phyloP scores from a whole-genome alignment of 2,113 vertebrate species.

The Odobenus rosmarus region DNA sequence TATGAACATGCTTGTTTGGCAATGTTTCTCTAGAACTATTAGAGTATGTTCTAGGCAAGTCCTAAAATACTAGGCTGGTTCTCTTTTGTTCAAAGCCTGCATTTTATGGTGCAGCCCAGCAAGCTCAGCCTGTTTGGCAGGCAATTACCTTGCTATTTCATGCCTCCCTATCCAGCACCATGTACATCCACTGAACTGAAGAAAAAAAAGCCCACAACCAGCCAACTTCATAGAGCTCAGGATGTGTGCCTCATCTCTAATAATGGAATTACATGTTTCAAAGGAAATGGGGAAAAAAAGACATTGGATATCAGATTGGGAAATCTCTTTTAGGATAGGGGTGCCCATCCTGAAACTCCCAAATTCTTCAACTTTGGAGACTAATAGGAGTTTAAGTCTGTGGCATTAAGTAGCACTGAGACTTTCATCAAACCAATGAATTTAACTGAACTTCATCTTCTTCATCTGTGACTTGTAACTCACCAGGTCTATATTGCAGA shows the following conservation, averaged over 20 bases:
- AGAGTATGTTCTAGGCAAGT: not conserved
- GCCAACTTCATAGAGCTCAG: not conserved
- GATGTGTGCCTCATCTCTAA: not conserved
- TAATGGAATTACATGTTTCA: not conserved
- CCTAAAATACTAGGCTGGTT: not conserved
- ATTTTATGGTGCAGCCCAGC: not conserved
- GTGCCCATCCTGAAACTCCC: not conserved
- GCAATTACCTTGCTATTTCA: too few species aligned
- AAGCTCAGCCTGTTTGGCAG: not conserved
- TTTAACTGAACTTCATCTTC: not conserved
- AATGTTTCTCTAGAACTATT: not conserved
- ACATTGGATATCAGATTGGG: not conserved
- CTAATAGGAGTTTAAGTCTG: not conserved
- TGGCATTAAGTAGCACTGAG: not conserved
- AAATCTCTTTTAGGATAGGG: not conserved
- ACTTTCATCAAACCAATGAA: not conserved
- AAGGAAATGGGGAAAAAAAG: not conserved
- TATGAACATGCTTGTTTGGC: not conserved
- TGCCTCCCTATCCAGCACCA: not conserved
- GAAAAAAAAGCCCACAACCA: not conserved
- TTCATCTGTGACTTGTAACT: not conserved
- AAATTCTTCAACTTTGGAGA: not conserved
- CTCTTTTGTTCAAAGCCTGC: not conserved
- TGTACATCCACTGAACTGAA: not conserved
- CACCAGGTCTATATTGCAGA: not conserved